Evolutionary conservation across 2,113 vertebrate species (phyloP).

Genomic region (Progne subis): DNA sequence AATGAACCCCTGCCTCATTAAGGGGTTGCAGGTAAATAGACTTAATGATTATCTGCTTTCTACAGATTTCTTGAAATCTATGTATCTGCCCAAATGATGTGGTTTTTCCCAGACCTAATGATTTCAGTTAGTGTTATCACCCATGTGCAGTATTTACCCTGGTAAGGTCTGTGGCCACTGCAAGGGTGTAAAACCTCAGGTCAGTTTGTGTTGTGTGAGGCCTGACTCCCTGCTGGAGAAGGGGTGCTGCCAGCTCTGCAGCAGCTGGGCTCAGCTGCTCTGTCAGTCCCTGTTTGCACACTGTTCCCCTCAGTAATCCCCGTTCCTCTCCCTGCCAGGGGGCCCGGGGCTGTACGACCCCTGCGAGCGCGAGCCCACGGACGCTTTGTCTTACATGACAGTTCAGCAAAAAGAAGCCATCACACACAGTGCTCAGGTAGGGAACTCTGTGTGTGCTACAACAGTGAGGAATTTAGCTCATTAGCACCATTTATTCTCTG

Average conservation of each 20-base stretch:
- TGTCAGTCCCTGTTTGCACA: background rate
- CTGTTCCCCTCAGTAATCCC: background rate
- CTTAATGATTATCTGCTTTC: background rate
- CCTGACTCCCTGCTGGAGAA: background rate
- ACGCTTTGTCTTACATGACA: constrained; percentile 90
- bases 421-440: constrained; percentile 94
- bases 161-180: background rate
- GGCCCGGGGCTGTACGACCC: constrained; percentile 96
- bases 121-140: background rate
- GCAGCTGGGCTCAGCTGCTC: background rate
- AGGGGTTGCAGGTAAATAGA: background rate
- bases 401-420: constrained; percentile 92
- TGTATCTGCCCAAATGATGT: background rate
- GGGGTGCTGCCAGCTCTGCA: background rate
- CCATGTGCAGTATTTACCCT: background rate
- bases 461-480: background rate
- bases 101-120: background rate
- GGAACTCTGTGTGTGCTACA: background rate
- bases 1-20: background rate
- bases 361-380: constrained; percentile 92
- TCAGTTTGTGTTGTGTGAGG: background rate
- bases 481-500: background rate
- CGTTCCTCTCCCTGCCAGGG: constrained; percentile 73
- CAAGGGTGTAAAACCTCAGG: background rate
- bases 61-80: background rate